Conservation (phyloP, 2,797 vertebrate genomes). For the Xenops minutus region DNA sequence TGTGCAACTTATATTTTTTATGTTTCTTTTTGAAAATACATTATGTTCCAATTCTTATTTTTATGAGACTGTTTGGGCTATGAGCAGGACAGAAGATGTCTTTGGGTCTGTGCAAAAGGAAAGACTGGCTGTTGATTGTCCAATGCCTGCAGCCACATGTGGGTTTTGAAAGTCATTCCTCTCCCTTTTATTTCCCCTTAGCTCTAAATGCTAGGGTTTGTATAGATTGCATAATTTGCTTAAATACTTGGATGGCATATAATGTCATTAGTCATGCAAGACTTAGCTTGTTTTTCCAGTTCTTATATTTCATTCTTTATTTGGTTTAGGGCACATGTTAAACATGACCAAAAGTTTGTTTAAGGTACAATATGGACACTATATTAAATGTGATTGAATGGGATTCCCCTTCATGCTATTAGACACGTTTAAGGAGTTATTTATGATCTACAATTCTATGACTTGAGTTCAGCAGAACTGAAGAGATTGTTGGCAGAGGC, state of each 20-base stretch:
- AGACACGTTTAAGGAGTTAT: not conserved
- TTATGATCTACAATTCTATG: not conserved
- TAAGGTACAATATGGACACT: not conserved
- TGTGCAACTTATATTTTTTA: not conserved
- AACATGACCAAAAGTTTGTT: not conserved
- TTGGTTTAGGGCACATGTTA: not conserved
- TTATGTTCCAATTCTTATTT: not conserved
- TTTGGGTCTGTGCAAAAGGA: not conserved
- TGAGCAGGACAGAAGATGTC: not conserved
- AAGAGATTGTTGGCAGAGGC: not conserved
- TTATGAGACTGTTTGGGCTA: not conserved
- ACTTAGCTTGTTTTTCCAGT: slow-evolving; percentile 22
- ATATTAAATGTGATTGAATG: not conserved
- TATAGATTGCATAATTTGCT: not conserved
- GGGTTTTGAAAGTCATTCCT: not conserved
- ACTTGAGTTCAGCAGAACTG: not conserved
- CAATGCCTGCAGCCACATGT: rapidly evolving
- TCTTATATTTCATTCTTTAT: not conserved
- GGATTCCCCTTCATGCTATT: not conserved
- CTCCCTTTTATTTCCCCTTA: not conserved
- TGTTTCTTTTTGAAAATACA: not conserved
- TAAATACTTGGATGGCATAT: not conserved
- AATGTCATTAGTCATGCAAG: not conserved
- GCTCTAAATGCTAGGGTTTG: not conserved
- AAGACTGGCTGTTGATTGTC: not conserved